Percentiles rank a stretch among this genome's conserved stretches.
These are phyloP conservation scores for Cryptophagus acutangulus DNA, from an alignment of 2,888 invertebrate genomes.

Conservation along the genomic window DNA sequence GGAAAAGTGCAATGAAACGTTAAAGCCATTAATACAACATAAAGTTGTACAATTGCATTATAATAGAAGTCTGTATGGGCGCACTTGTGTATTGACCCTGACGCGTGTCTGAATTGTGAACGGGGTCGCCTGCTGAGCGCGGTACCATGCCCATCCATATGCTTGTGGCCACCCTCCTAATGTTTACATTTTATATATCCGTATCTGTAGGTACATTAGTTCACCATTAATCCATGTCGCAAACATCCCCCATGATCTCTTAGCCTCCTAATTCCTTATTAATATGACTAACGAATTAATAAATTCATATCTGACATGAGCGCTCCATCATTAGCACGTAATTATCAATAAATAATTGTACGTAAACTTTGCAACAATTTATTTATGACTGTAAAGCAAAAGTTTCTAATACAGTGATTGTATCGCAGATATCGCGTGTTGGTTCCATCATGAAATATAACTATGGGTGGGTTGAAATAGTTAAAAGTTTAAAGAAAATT, in stretches of 20 bases:
- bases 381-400: too few relatives aligned
- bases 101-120: slow-evolving; percentile 37
- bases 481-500: too few relatives aligned
- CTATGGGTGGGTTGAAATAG: too few relatives aligned
- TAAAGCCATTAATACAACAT: slow-evolving; percentile 39
- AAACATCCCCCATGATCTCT: slow-evolving; percentile 25
- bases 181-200: slow-evolving; percentile 42
- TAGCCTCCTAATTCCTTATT: slow-evolving; percentile 29
- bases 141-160: slow-evolving; percentile 26
- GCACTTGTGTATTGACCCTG: slow-evolving; percentile 35
- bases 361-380: too few relatives aligned
- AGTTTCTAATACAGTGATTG: too few relatives aligned
- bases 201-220: slow-evolving; percentile 43
- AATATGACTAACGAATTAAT: too few relatives aligned
- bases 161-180: slow-evolving; percentile 25
- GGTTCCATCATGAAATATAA: too few relatives aligned
- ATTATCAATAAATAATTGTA: too few relatives aligned
- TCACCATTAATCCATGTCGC: slow-evolving; percentile 39
- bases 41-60: slow-evolving; percentile 39
- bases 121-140: slow-evolving; percentile 11
- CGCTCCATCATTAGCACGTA: too few relatives aligned
- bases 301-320: slow-evolving; percentile 21
- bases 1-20: slow-evolving; percentile 33
- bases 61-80: slow-evolving; percentile 36
- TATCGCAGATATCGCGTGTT: too few relatives aligned